phyloP scores from a whole-genome alignment of 1,140 invertebrate species.

The Samia ricini region DNA sequence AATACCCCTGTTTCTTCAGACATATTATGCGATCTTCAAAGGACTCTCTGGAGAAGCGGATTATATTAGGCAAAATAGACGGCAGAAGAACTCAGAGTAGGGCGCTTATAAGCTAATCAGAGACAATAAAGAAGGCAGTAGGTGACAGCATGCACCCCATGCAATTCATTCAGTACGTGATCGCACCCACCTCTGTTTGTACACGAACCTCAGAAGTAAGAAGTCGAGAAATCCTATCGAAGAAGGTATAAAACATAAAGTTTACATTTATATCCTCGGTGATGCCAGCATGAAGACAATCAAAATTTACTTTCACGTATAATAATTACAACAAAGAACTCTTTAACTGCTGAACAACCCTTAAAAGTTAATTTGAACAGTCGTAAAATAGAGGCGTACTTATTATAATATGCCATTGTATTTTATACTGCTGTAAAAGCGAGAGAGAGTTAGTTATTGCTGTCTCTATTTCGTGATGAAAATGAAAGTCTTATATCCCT shows the following conservation, averaged over 20 bases:
- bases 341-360: conserved; percentile 13
- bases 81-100: too few relatives aligned
- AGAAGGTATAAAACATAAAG: background rate
- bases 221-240: background rate
- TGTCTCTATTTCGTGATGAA: conserved; percentile 8
- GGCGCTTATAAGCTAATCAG: too few relatives aligned
- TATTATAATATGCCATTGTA: conserved; percentile 20
- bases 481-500: conserved; percentile 27
- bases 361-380: conserved; percentile 16
- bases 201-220: too few relatives aligned
- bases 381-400: conserved; percentile 23
- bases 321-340: conserved; percentile 8
- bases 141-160: too few relatives aligned
- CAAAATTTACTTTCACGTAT: conserved; percentile 1
- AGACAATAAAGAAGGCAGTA: too few relatives aligned
- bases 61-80: too few relatives aligned
- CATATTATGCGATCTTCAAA: too few relatives aligned
- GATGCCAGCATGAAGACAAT: background rate
- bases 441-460: conserved; percentile 5
- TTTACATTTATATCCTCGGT: background rate
- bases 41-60: too few relatives aligned
- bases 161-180: too few relatives aligned
- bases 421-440: conserved; percentile 28
- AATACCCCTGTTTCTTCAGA: too few relatives aligned
- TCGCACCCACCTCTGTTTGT: too few relatives aligned